Conservation (phyloP, 1,140 invertebrate genomes). For the Drosophila ficusphila region DNA sequence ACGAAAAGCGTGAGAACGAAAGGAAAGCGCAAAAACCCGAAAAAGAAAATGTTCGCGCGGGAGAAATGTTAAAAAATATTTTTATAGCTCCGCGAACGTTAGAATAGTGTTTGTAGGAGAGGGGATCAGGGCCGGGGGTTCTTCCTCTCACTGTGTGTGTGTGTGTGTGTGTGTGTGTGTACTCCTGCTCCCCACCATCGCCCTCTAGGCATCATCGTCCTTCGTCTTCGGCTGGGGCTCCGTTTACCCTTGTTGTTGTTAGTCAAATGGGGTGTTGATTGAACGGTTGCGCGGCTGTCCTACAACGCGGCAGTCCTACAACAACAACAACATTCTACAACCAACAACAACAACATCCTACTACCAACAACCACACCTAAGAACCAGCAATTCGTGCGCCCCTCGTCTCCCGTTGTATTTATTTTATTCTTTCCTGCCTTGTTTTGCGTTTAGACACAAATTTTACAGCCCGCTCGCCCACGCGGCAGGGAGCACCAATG, state of each 20-base stretch:
- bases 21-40: slow-evolving; percentile 22
- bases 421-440: slow-evolving; percentile 46
- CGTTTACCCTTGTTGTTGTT: slow-evolving; percentile 57
- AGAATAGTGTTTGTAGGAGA: slow-evolving; percentile 71
- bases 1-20: slow-evolving; percentile 7
- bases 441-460: slow-evolving; percentile 79
- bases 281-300: slow-evolving; percentile 61
- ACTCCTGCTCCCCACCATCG: slow-evolving; percentile 8
- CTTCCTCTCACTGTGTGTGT: not conserved
- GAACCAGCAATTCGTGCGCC: not conserved
- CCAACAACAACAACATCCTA: not conserved
- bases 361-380: not conserved
- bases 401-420: slow-evolving; percentile 30
- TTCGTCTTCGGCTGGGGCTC: slow-evolving; percentile 3
- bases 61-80: slow-evolving; percentile 81
- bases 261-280: slow-evolving; percentile 82
- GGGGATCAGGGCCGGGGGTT: not conserved
- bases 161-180: slow-evolving; percentile 1
- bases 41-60: slow-evolving; percentile 70
- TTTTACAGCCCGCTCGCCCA: slow-evolving; percentile 62
- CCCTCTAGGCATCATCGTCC: slow-evolving; percentile 4
- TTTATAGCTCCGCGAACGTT: slow-evolving; percentile 80
- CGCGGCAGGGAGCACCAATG: slow-evolving; percentile 6
- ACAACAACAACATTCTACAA: not conserved
- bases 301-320: too few species aligned